Evolutionary conservation across 2,113 vertebrate species (phyloP), one percentile per base, ranked within the genome.

Genomic region (Lichenostomus cassidix): DNA sequence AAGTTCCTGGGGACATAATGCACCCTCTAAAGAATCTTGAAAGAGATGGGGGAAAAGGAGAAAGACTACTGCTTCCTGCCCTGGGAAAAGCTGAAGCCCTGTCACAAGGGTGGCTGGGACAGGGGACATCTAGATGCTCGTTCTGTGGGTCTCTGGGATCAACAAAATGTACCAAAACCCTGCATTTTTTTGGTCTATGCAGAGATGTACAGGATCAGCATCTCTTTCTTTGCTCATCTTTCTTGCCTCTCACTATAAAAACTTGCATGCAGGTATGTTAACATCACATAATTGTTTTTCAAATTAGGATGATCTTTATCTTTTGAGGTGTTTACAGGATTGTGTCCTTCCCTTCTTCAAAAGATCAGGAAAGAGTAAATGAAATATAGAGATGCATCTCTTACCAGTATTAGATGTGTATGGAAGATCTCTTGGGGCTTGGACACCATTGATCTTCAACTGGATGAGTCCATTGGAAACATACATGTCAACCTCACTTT

Each of bases 401-500:
- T 95, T 95, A 98, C 97, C 96, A 33, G 94, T 92, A 71, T 92
- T 97, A 64, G 92, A 95, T 58, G 87, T 65, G 65, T 97, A 98
- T 33, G 96, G 96, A 73, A 97, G 62, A 60, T 89, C 83, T 71
- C 9, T 76, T 71, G 82, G 33, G 46, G 13, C 35, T 92, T 96
- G 73, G 41, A 96, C 89, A 70, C 95, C 96, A 89, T 98, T 96
- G 74, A 98, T 96, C 85, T 87, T 96, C 91, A 97, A 4, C 69
- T 88, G 95, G 77, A 92, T 23, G 28, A 41, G 46, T 89, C 92
- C 96, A 50, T 94, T 83, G 67, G 89, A 92, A 92, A 92, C 83
- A 44, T 94, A 94, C 96, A 98, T 93, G 29, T 97, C 96, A 89
- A 97, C 35, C 33, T 96, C 89, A 76, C 97, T 98, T 89, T 44